phyloP scores from a whole-genome alignment of 2,888 invertebrate species.

The Campoletis raptor region DNA sequence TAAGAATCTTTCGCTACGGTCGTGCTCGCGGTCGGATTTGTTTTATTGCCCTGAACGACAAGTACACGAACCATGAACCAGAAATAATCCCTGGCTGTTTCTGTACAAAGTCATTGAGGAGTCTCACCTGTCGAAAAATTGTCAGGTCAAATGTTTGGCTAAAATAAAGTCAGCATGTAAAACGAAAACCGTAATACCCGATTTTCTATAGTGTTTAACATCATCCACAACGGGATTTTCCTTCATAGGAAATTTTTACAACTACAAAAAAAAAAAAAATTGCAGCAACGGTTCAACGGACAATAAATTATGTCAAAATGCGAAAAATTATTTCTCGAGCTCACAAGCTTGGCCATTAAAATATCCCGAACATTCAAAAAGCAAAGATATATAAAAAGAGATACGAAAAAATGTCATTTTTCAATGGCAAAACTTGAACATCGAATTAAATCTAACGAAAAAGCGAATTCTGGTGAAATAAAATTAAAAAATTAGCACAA shows the following conservation, averaged over 20 bases:
- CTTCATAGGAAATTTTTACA: neutral
- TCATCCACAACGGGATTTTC: neutral
- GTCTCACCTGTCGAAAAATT: constrained; percentile 58
- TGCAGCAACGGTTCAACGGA: too few species aligned
- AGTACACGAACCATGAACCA: constrained; percentile 69
- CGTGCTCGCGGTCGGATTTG: constrained; percentile 73
- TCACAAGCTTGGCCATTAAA: too few species aligned
- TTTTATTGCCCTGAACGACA: constrained; percentile 76
- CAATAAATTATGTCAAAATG: too few species aligned
- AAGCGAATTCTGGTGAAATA: constrained; percentile 69
- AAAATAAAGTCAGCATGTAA: neutral
- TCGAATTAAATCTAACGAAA: constrained; percentile 14
- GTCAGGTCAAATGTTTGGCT: constrained; percentile 10
- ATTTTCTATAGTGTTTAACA: neutral
- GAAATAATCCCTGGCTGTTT: constrained; percentile 53
- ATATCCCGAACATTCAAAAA: too few species aligned
- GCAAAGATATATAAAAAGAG: neutral
- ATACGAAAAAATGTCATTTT: constrained; percentile 28
- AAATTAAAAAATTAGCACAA: constrained; percentile 48
- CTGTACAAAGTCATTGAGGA: neutral
- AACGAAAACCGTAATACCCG: neutral
- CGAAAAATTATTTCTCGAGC: too few species aligned
- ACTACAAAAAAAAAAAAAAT: neutral
- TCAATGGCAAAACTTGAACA: constrained; percentile 20
- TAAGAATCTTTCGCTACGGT: constrained; percentile 75